Evolutionary conservation across 2,888 invertebrate species (phyloP), one percentile per base, ranked within the genome.

Genomic region (Diarsia mendica): DNA sequence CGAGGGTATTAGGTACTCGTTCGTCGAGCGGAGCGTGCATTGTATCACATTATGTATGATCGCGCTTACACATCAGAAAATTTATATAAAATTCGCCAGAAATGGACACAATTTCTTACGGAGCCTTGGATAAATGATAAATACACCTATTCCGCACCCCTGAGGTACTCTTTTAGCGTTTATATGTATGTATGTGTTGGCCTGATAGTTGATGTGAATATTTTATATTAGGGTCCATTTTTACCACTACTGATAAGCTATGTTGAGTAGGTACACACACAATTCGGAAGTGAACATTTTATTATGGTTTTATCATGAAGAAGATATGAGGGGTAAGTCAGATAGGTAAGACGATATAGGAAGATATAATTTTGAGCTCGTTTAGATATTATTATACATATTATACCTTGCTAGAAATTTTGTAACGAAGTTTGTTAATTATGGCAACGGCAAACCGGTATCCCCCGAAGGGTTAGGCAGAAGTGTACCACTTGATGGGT

Each of bases 91-190:
- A 65, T 73, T 76, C 60, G 9, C 3, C 46, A 77, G 69, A 77
- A 82, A 73, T 76, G 67, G 77, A 65, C 79, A 78, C 78, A 72
- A 77, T 82, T 82, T 85, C 75, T 77, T 74, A 75, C 44, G 33
- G 6, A 78, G 33, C 65, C 65, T 39, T 61, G 64, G 48, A 63
- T 76, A 51, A 39, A 39, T 77, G 63, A 68, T 82, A 82, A 80
- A 82, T 82, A 73, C 73, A 73, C 61, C 28, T 75, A 67, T 79
- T 75, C 48, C 20, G 23, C 8, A 33, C 9, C 60, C 33, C 33
- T 11, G 53, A 64, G 63, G 58, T 33, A 46, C 18, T 65, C 68
- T 81, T 72, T 67, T 46, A 61, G 63, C 48, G 33, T 66, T 78
- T 51, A 23, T 79, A 72, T 67, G 46, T 76, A 64, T 77, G 33